These are phyloP conservation scores for Danionella cerebrum DNA, from an alignment of 2,113 vertebrate species.

Conservation along the genomic window DNA sequence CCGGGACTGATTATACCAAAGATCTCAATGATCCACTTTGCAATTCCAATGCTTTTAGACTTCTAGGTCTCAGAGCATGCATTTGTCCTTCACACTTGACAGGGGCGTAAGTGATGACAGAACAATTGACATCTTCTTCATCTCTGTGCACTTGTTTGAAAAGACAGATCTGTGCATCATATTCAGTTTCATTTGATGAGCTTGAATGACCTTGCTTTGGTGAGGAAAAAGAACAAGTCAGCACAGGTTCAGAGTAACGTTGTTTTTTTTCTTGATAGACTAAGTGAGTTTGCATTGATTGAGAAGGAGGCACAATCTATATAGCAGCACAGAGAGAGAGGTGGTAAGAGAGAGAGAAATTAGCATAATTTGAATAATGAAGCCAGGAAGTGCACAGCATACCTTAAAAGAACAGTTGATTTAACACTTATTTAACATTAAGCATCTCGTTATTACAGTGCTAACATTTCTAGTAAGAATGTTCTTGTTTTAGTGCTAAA, in stretches of 20 bases:
- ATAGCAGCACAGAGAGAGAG: neutral
- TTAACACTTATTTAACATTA: no score
- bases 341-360: constrained; percentile 1
- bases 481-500: no score
- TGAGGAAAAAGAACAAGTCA: constrained; percentile 1
- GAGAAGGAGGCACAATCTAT: constrained; percentile 2
- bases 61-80: constrained; percentile 6
- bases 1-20: constrained; percentile 38
- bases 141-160: neutral
- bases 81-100: constrained; percentile 20
- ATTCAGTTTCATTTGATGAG: neutral
- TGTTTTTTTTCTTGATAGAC: neutral
- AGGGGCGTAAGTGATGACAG: constrained; percentile 15
- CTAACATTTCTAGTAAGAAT: no score
- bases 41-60: constrained; percentile 23
- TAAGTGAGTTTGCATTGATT: constrained; percentile 13
- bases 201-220: constrained; percentile 12
- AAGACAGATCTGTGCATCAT: constrained; percentile 20
- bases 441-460: no score
- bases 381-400: no score
- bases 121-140: constrained; percentile 11
- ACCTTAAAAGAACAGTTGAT: no score
- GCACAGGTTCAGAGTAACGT: neutral
- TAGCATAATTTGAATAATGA: no score
- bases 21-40: constrained; percentile 32